Evolutionary conservation across 2,888 invertebrate genomes (phyloP), one percentile per base, ranked within the genome.

Genomic region (Linyphia triangularis): DNA sequence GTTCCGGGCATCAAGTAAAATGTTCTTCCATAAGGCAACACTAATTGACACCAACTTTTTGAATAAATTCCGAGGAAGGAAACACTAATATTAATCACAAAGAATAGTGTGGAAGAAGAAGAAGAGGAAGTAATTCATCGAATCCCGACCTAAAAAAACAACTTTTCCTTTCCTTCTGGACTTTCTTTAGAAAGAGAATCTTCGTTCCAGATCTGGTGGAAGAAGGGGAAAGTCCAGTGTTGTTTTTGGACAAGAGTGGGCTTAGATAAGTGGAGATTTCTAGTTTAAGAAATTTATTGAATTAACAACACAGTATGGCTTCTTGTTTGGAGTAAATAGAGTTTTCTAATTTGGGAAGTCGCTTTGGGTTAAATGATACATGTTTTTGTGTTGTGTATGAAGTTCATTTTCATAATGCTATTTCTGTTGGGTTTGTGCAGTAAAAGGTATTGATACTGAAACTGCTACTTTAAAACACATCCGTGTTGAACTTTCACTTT

Each of bases 141-240:
- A 28, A 70, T 40, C 24, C 40, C 61, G 81, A 69, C 86, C 86
- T 67, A 75, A 81, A 88, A 86, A 88, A 88, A 88, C 79, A 88
- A 88, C 86, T 88, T 75, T 88, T 81, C 19, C 86, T 88, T 88
- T 81, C 81, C 81, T 78, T 9, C 28, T 65, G 33, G 10, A 67
- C 28, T 78, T 33, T 77, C 77, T 26, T 33, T 75, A 67, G 75
- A 70, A 51, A 26, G 30, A 82, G 24, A 43, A 73, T 88, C 73
- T 81, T n/a, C 69, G 81, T 40, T 59, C 81, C 30, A 88, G 59
- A 81, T 88, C 85, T 77, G 1, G 13, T 13, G 5, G 10, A 16
- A 22, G 19, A 75, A 75, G 75, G 63, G 81, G 79, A 88, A 86
- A 73, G 86, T 72, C 40, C 73, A 13, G 33, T n/a, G 28, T 1